phyloP scores from a whole-genome alignment of 1,140 invertebrate species.

The Aphis gossypii region DNA sequence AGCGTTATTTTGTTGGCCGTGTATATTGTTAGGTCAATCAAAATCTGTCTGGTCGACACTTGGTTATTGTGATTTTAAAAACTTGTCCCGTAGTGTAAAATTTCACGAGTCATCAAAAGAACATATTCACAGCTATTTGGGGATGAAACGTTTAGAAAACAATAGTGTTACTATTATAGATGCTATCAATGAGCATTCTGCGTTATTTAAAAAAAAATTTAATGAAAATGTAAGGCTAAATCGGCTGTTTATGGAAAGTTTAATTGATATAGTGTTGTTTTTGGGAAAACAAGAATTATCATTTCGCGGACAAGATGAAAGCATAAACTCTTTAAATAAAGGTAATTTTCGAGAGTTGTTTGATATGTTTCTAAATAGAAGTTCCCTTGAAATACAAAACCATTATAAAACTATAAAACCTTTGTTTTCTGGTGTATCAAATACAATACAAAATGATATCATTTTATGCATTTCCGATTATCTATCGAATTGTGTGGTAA shows the following conservation, averaged over 20 bases:
- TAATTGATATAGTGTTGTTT: conserved; percentile 12
- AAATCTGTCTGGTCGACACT: background rate
- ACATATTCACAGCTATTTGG: background rate
- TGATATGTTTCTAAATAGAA: background rate
- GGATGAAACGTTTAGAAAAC: background rate
- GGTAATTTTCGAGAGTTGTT: conserved; percentile 33
- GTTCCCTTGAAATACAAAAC: background rate
- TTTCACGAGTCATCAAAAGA: background rate
- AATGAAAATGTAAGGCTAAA: conserved; percentile 30
- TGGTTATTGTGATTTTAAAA: background rate
- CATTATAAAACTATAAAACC: background rate
- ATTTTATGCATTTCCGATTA: conserved; percentile 41
- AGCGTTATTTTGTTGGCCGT: background rate
- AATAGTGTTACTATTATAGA: background rate
- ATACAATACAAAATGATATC: conserved; percentile 24
- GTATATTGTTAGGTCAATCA: background rate
- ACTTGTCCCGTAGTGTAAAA: background rate
- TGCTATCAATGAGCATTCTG: background rate
- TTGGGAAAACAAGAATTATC: conserved; percentile 48
- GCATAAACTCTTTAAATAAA: conserved; percentile 6
- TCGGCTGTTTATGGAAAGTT: background rate
- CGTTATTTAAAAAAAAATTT: background rate
- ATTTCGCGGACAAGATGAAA: conserved; percentile 38
- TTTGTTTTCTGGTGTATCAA: conserved; percentile 10
- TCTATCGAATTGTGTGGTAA: background rate